Evolutionary conservation across 2,888 invertebrate species (phyloP).

Genomic region (Agonopterix arenella): DNA sequence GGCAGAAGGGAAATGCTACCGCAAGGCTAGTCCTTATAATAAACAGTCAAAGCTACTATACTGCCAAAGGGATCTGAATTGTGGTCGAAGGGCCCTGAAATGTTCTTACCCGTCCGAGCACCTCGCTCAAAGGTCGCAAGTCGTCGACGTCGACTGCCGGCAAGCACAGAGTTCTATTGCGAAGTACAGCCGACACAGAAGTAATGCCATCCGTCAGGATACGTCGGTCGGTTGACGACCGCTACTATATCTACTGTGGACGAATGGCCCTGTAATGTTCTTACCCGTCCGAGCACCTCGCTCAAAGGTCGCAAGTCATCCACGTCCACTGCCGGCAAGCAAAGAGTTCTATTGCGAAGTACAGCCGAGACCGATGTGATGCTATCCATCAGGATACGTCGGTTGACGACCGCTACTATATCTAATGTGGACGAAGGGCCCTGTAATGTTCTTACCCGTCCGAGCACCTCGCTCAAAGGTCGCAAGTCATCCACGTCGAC

Average conservation of each 20-base stretch:
- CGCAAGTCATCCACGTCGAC: slow-evolving; percentile 78
- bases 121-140: slow-evolving; percentile 83
- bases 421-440: slow-evolving; percentile 46
- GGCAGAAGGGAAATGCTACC: too few relatives aligned
- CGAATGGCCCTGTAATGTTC: slow-evolving; percentile 12
- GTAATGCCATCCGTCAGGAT: slow-evolving; percentile 65
- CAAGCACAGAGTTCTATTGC: slow-evolving; percentile 86
- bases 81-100: too few relatives aligned
- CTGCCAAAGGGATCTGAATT: too few relatives aligned
- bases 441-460: slow-evolving; percentile 51
- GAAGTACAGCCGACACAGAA: slow-evolving; percentile 67
- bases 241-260: too few relatives aligned
- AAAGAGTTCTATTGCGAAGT: slow-evolving; percentile 83
- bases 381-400: slow-evolving; percentile 63
- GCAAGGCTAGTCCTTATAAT: too few relatives aligned
- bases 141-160: slow-evolving; percentile 83
- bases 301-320: slow-evolving; percentile 81
- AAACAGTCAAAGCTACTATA: too few relatives aligned
- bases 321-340: slow-evolving; percentile 88
- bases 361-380: slow-evolving; percentile 58
- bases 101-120: slow-evolving; percentile 81
- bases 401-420: too few relatives aligned
- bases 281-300: slow-evolving; percentile 85
- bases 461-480: slow-evolving; percentile 81
- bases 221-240: too few relatives aligned